These are phyloP conservation scores for Apteryx mantelli DNA, from an alignment of 2,113 vertebrate genomes.

Conservation along the genomic window DNA sequence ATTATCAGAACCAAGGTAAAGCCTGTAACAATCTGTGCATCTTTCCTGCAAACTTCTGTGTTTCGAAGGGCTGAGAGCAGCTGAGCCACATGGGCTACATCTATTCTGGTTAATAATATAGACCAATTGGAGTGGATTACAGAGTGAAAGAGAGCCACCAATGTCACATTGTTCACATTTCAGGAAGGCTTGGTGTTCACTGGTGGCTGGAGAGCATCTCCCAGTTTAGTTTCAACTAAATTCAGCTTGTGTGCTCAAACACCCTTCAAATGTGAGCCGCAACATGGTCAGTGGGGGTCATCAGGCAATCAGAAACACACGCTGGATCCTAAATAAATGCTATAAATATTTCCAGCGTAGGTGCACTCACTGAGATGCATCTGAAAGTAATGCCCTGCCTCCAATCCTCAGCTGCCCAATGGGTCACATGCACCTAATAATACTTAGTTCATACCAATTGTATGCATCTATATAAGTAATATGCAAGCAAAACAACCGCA, in stretches of 20 bases:
- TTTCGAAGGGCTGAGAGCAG: not conserved
- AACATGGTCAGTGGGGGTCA: not conserved
- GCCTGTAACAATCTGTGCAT: not conserved
- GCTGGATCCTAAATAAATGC: not conserved
- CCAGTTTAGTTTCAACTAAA: not conserved
- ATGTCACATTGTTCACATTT: not conserved
- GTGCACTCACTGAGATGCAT: not conserved
- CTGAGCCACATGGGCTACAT: not conserved
- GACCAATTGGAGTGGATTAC: accelerated
- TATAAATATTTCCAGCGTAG: not conserved
- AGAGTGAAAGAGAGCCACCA: accelerated
- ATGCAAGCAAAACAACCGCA: slow-evolving; percentile 1
- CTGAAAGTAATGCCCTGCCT: not conserved
- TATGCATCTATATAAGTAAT: slow-evolving; percentile 20
- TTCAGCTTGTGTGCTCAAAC: not conserved
- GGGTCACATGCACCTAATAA: slow-evolving; percentile 19
- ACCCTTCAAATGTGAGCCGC: accelerated
- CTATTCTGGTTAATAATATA: not conserved
- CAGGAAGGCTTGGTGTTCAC: not conserved
- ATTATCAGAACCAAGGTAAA: not conserved
- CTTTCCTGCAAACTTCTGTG: not conserved
- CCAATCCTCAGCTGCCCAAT: not conserved
- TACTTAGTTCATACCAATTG: slow-evolving; percentile 25
- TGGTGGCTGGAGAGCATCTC: not conserved
- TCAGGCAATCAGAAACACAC: not conserved